Conservation (phyloP, 2,888 invertebrate genomes). For the Drosophila paucipuncta region DNA sequence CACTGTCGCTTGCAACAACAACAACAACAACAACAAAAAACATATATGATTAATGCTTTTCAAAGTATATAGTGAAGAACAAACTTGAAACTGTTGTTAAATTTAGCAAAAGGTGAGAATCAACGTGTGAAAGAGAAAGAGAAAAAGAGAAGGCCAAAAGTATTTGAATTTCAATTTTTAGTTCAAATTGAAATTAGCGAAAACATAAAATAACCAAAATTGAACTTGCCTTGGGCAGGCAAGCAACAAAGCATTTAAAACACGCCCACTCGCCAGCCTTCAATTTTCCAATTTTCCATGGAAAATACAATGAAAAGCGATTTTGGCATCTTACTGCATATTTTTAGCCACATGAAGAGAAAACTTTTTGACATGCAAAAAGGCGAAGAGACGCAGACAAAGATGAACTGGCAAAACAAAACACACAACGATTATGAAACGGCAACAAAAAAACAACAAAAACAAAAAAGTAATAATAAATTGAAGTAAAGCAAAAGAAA, state of each 20-base stretch:
- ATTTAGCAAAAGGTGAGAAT: conserved; percentile 44
- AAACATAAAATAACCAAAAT: conserved; percentile 11
- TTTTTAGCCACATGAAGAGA: conserved; percentile 66
- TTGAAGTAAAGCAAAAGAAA: conserved; percentile 29
- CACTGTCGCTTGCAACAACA: conserved; percentile 49
- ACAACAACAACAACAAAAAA: conserved; percentile 4
- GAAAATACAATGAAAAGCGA: conserved; percentile 36
- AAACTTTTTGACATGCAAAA: conserved; percentile 70
- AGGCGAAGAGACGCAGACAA: conserved; percentile 54
- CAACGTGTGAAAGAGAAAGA: conserved; percentile 4
- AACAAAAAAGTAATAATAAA: conserved; percentile 21
- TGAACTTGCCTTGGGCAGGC: conserved; percentile 24
- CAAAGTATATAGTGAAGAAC: conserved; percentile 40
- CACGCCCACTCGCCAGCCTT: conserved; percentile 44
- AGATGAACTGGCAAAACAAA: conserved; percentile 30
- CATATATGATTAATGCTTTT: conserved; percentile 52
- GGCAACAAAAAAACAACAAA: conserved; percentile 14
- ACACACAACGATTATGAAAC: conserved; percentile 67
- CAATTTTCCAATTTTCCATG: conserved; percentile 53
- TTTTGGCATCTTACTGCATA: conserved; percentile 45
- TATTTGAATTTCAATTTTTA: conserved; percentile 5
- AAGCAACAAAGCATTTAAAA: not conserved
- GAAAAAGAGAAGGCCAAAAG: conserved; percentile 3
- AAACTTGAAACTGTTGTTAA: conserved; percentile 34
- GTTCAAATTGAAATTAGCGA: conserved; percentile 20